Evolutionary conservation across 2,888 invertebrate species (phyloP).

Genomic region (Stenodera caucasica): DNA sequence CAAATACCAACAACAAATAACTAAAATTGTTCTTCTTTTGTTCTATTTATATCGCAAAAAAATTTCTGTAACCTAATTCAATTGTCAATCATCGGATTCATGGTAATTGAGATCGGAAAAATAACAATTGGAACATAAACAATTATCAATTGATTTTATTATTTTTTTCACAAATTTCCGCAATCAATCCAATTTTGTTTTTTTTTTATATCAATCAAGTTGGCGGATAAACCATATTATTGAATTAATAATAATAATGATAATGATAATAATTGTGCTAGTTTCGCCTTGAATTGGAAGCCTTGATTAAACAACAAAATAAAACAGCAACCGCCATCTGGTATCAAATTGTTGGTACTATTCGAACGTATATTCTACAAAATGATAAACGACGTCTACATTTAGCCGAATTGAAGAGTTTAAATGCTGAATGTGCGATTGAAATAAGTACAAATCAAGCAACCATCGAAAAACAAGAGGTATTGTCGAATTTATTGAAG

Average conservation of each 20-base stretch:
- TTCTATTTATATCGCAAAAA: constrained; percentile 15
- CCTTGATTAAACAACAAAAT: constrained; percentile 40
- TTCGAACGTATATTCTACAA: constrained; percentile 44
- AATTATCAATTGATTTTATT: too few relatives aligned
- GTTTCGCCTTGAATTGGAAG: constrained; percentile 17
- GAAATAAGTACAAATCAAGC: constrained; percentile 47
- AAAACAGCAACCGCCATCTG: constrained; percentile 44
- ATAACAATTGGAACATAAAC: constrained; percentile 34
- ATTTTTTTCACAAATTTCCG: too few relatives aligned
- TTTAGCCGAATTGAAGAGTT: constrained; percentile 47
- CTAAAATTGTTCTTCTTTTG: constrained; percentile 9
- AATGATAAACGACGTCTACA: constrained; percentile 50
- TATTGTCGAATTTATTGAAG: too few relatives aligned
- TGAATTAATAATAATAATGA: too few relatives aligned
- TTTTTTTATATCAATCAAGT: too few relatives aligned
- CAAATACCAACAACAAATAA: neutral
- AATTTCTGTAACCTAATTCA: constrained; percentile 14
- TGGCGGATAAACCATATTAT: too few relatives aligned
- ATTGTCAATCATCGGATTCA: constrained; percentile 41
- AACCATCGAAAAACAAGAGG: constrained; percentile 45
- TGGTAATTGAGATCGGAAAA: constrained; percentile 37
- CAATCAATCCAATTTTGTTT: neutral
- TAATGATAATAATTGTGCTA: constrained; percentile 5
- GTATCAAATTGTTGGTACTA: constrained; percentile 44
- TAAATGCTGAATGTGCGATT: constrained; percentile 48